phyloP scores from a whole-genome alignment of 2,888 invertebrate species.

The Therioaphis trifolii region DNA sequence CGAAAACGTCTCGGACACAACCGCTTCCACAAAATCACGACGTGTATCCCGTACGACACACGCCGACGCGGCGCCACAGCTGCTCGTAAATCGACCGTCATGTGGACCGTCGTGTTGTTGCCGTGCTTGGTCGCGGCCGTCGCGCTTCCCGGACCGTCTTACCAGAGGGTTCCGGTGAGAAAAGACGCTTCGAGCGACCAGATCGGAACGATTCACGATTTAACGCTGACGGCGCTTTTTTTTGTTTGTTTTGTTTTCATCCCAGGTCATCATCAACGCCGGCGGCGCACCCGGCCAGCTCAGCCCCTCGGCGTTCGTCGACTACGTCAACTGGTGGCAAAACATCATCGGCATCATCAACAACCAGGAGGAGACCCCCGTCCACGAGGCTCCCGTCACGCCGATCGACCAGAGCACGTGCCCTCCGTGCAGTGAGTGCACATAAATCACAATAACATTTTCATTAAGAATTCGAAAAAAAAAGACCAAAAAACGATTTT shows the following conservation, averaged over 20 bases:
- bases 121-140: background rate
- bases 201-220: background rate
- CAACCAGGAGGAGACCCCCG: constrained; percentile 54
- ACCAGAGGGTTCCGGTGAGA: constrained; percentile 38
- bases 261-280: background rate
- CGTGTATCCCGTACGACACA: background rate
- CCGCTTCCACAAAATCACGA: background rate
- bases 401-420: constrained; percentile 63
- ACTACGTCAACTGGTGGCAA: constrained; percentile 64
- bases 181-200: background rate
- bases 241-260: background rate
- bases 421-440: constrained; percentile 63
- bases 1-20: background rate
- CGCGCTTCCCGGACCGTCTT: background rate
- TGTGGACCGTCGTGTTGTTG: background rate
- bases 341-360: constrained; percentile 61
- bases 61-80: background rate
- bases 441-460: too few relatives aligned
- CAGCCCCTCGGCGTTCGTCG: constrained; percentile 45
- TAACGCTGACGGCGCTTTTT: too few relatives aligned
- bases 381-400: background rate
- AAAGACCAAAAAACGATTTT: too few relatives aligned
- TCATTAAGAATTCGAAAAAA: too few relatives aligned
- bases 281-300: constrained; percentile 26
- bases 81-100: too few relatives aligned